A percentile compares a stretch with the other conserved stretches of the same genome.
Conservation (phyloP, 2,113 vertebrate genomes). For the Gorsachius goisagi region DNA sequence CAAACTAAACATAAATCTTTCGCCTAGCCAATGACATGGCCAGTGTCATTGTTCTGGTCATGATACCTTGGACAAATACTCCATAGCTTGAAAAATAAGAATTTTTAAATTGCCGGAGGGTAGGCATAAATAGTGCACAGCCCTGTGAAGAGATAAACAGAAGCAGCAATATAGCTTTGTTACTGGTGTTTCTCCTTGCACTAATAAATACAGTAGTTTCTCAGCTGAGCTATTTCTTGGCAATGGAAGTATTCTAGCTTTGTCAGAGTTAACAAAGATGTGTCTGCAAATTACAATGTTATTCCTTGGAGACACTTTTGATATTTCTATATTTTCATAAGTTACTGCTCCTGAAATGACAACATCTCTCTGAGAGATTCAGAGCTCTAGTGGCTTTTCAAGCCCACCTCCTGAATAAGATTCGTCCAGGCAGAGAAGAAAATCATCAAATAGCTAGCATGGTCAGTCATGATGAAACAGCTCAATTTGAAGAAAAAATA, state of each 20-base stretch:
- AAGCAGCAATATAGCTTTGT: neutral
- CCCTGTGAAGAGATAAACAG: neutral
- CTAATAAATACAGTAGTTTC: neutral
- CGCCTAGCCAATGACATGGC: neutral
- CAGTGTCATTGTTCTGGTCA: neutral
- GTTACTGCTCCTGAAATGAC: neutral
- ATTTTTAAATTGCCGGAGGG: neutral
- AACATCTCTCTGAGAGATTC: neutral
- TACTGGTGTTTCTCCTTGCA: neutral
- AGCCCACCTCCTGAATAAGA: neutral
- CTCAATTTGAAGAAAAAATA: neutral
- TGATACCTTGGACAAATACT: neutral
- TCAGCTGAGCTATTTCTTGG: neutral
- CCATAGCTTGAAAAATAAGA: neutral
- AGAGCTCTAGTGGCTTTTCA: neutral
- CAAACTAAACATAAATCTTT: neutral
- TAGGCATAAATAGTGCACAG: neutral
- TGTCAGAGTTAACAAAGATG: neutral
- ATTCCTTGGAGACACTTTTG: neutral
- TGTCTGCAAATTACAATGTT: neutral
- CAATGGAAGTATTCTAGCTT: neutral
- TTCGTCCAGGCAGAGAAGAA: neutral
- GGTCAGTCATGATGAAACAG: neutral
- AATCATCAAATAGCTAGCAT: neutral
- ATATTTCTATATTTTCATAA: neutral